Evolutionary conservation across 2,113 vertebrate genomes (phyloP).

Genomic region (Hyaena hyaena): DNA sequence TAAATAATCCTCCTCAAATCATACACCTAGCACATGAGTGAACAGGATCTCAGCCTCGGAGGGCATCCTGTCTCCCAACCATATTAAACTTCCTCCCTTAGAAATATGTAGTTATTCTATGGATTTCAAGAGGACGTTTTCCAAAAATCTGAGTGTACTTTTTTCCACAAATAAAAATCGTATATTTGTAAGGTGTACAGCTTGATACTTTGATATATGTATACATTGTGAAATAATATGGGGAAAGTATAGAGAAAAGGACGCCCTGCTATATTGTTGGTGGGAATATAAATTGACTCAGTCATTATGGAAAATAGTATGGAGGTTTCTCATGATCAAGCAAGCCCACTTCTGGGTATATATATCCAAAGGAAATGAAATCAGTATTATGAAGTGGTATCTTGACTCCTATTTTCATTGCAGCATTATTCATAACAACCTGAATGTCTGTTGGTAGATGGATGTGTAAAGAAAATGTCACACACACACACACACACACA

Average conservation of each 20-base stretch:
- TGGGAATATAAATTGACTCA: neutral
- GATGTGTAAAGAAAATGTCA: neutral
- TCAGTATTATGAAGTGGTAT: neutral
- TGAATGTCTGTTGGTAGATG: neutral
- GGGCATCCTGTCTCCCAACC: neutral
- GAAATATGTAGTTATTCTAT: neutral
- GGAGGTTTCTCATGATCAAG: too few relatives aligned
- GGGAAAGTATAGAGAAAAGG: neutral
- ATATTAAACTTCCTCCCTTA: neutral
- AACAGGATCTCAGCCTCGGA: neutral
- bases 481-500: too few relatives aligned
- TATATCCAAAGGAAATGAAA: neutral
- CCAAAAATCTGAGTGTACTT: neutral
- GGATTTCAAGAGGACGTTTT: neutral
- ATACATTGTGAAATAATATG: neutral
- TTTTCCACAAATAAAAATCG: neutral
- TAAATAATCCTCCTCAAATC: neutral
- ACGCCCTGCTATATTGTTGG: too few relatives aligned
- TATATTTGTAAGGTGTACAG: neutral
- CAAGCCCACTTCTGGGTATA: neutral
- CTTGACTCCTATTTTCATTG: neutral
- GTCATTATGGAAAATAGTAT: accelerated
- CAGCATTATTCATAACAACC: neutral
- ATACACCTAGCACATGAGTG: neutral
- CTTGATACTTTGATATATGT: neutral